Conservation (phyloP, 2,113 vertebrate genomes). For the Haplochromis vanheusdeni region DNA sequence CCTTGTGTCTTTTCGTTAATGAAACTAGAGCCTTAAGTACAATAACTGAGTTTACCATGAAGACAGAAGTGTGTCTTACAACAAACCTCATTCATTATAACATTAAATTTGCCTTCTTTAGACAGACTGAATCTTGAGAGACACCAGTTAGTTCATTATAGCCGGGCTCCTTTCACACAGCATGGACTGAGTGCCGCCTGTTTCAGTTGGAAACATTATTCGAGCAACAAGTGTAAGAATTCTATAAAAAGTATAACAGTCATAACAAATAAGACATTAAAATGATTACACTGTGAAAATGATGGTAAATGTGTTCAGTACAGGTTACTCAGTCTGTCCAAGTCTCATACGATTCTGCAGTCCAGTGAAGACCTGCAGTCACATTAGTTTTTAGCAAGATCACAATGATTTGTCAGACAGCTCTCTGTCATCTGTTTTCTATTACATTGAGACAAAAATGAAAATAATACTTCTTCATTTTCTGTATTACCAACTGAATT, state of each 20-base stretch:
- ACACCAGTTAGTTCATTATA: not conserved
- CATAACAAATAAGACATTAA: not conserved
- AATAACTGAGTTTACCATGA: not conserved
- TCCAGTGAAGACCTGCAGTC: not conserved
- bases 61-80: not conserved
- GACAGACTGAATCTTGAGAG: not conserved
- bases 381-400: too few species aligned
- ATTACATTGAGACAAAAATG: not conserved
- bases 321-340: not conserved
- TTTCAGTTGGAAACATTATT: not conserved
- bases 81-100: not conserved
- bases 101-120: not conserved
- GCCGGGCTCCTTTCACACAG: not conserved
- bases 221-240: not conserved
- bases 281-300: not conserved
- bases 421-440: not conserved
- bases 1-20: not conserved
- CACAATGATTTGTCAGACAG: not conserved
- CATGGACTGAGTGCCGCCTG: not conserved
- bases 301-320: not conserved
- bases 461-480: not conserved
- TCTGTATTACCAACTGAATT: not conserved
- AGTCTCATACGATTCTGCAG: not conserved
- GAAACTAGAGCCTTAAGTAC: not conserved
- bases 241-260: too few species aligned